Evolutionary conservation across 2,888 invertebrate genomes (phyloP).

Genomic region (Amphimallon solstitiale): DNA sequence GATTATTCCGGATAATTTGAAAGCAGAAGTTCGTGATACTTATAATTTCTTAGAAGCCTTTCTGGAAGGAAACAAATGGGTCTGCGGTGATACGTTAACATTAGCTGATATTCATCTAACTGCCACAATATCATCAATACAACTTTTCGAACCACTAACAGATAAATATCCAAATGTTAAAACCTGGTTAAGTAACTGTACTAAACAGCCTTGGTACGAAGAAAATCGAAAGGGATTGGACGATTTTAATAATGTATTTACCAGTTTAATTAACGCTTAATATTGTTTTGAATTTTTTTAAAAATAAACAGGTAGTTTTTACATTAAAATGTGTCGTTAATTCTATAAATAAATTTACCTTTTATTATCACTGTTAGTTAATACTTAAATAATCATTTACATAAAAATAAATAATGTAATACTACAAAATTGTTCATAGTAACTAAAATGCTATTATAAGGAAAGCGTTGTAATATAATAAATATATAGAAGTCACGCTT

Average conservation of each 20-base stretch:
- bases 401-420: too few species aligned
- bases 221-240: conserved; percentile 38
- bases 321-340: background rate
- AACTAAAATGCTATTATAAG: too few species aligned
- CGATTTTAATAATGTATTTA: conserved; percentile 36
- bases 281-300: background rate
- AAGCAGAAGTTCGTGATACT: conserved; percentile 48
- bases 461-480: too few species aligned
- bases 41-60: conserved; percentile 55
- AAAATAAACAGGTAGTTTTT: background rate
- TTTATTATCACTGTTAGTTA: too few species aligned
- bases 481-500: too few species aligned
- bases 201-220: conserved; percentile 50
- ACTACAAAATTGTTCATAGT: too few species aligned
- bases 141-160: conserved; percentile 56
- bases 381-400: too few species aligned
- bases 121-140: conserved; percentile 55
- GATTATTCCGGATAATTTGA: conserved; percentile 9
- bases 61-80: conserved; percentile 49
- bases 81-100: conserved; percentile 54
- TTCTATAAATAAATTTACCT: too few species aligned
- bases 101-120: conserved; percentile 61
- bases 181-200: conserved; percentile 54
- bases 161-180: conserved; percentile 50
- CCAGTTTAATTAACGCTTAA: conserved; percentile 17